phyloP scores from a whole-genome alignment of 2,888 invertebrate genomes.

The Agriotes lineatus region DNA sequence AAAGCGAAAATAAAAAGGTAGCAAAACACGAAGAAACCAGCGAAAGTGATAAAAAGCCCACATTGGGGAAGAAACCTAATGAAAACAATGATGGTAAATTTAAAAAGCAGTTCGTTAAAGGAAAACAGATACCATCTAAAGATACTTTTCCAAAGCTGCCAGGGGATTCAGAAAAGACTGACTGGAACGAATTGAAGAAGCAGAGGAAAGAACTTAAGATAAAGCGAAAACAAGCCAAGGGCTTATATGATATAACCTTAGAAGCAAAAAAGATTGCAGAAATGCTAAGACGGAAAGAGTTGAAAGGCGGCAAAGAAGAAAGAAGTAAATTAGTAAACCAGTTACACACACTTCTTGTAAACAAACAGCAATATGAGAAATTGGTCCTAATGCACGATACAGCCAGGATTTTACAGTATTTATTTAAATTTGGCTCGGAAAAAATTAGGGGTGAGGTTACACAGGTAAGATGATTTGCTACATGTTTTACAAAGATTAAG shows the following conservation, averaged over 20 bases:
- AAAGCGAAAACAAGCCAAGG: constrained; percentile 73
- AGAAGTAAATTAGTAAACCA: constrained; percentile 72
- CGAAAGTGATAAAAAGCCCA: too few relatives aligned
- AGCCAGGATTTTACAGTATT: constrained; percentile 89
- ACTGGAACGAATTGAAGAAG: constrained; percentile 82
- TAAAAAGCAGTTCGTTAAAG: background rate
- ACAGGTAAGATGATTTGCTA: constrained; percentile 60
- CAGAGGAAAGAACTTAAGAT: constrained; percentile 79
- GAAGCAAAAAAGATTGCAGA: constrained; percentile 74
- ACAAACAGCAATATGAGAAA: constrained; percentile 73
- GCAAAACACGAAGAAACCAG: too few relatives aligned
- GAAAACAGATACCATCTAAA: background rate
- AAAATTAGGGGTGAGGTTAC: constrained; percentile 78
- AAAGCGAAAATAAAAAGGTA: too few relatives aligned
- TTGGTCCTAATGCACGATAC: constrained; percentile 88
- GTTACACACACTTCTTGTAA: constrained; percentile 74
- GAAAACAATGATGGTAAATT: background rate
- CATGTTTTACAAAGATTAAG: too few relatives aligned
- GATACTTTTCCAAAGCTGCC: too few relatives aligned
- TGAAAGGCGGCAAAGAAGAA: constrained; percentile 70
- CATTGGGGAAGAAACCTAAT: too few relatives aligned
- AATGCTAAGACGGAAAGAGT: constrained; percentile 66
- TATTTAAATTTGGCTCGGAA: constrained; percentile 79
- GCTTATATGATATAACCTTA: constrained; percentile 69
- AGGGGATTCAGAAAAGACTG: constrained; percentile 64